Percentiles rank a stretch among this genome's conserved stretches.
Conservation (phyloP, 2,888 invertebrate species). For the Marasmarcha lunaedactyla region DNA sequence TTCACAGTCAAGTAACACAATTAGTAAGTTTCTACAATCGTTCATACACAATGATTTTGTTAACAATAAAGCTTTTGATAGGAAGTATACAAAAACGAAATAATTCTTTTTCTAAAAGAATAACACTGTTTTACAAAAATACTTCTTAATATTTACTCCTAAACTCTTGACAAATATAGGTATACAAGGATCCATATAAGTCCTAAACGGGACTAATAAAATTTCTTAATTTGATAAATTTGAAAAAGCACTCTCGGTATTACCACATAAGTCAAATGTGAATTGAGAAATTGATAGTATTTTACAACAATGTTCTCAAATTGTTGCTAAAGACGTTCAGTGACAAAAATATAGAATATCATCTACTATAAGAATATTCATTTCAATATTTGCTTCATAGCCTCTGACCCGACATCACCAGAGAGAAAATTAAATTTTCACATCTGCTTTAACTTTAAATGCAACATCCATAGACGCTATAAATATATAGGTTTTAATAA, state of each 20-base stretch:
- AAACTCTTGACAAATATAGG: neutral
- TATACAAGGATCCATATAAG: neutral
- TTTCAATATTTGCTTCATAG: constrained; percentile 26
- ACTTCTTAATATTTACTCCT: constrained; percentile 25
- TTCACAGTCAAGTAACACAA: too few relatives aligned
- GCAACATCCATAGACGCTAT: constrained; percentile 46
- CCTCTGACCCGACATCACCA: constrained; percentile 29
- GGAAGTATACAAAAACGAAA: constrained; percentile 39
- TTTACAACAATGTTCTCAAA: neutral
- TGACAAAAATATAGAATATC: neutral
- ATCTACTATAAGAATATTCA: constrained; percentile 11
- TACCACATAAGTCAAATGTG: constrained; percentile 19
- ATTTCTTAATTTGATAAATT: constrained; percentile 28
- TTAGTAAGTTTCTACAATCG: too few relatives aligned
- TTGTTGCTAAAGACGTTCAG: neutral
- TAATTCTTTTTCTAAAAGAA: constrained; percentile 67
- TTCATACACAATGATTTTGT: too few relatives aligned
- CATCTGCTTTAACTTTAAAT: constrained; percentile 46
- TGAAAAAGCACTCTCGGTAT: constrained; percentile 59
- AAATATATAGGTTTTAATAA: constrained; percentile 42
- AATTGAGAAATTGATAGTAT: neutral
- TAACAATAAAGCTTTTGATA: constrained; percentile 7
- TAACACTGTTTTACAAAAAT: constrained; percentile 44
- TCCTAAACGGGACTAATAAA: constrained; percentile 1
- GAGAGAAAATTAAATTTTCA: constrained; percentile 49